These are phyloP conservation scores for Chaetorhynchus papuensis DNA, from an alignment of 2,113 vertebrate genomes.

Conservation along the genomic window DNA sequence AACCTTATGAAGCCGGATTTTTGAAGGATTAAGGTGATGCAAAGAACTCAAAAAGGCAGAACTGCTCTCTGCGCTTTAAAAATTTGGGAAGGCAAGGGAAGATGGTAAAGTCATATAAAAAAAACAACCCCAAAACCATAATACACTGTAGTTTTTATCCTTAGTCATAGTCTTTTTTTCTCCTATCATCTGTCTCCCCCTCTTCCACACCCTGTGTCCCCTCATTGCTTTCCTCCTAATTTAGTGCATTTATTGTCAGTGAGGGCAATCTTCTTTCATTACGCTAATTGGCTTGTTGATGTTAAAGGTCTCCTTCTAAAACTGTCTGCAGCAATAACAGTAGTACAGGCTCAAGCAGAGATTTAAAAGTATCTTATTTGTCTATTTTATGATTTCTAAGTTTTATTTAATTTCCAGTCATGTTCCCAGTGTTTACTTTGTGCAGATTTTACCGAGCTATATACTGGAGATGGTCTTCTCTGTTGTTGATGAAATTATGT, in stretches of 20 bases:
- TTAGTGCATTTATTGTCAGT: background rate
- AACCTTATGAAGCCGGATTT: background rate
- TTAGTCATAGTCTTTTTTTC: background rate
- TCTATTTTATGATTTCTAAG: background rate
- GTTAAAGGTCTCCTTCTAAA: background rate
- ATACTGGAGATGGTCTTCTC: background rate
- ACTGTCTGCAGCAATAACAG: background rate
- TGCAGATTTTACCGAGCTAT: background rate
- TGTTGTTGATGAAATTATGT: background rate
- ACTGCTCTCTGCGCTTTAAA: background rate
- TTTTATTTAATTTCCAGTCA: background rate
- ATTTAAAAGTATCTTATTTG: background rate
- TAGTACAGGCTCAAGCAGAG: background rate
- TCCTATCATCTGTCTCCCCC: background rate
- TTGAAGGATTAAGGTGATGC: background rate
- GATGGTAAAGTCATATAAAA: background rate
- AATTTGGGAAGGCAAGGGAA: background rate
- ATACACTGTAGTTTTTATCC: background rate
- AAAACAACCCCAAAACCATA: background rate
- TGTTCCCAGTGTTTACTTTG: background rate
- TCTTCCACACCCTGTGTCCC: background rate
- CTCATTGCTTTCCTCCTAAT: background rate
- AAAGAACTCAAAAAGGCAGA: background rate
- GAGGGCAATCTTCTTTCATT: constrained; percentile 20
- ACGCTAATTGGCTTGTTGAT: background rate